These are phyloP conservation scores for Esox lucius DNA, from an alignment of 2,797 vertebrate species.

Conservation along the genomic window DNA sequence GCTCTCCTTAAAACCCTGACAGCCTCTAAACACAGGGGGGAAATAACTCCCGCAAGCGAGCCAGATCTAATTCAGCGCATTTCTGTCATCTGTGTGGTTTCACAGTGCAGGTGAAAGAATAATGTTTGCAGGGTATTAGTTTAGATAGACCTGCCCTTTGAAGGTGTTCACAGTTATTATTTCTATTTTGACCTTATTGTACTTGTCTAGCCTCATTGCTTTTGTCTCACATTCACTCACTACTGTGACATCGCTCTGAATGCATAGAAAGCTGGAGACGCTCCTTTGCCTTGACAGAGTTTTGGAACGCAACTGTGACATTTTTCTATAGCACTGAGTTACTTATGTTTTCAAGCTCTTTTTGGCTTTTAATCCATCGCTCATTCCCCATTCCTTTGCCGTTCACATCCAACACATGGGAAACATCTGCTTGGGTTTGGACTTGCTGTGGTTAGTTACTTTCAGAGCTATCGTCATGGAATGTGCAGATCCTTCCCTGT, in stretches of 20 bases:
- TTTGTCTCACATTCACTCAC: neutral
- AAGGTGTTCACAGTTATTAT: neutral
- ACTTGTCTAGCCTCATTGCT: neutral
- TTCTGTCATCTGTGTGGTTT: neutral
- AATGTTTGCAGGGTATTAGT: neutral
- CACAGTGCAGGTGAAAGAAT: neutral
- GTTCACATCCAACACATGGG: neutral
- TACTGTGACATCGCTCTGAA: neutral
- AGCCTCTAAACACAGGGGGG: neutral
- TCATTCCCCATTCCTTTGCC: neutral
- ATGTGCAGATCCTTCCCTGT: conserved; percentile 22
- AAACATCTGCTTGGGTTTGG: neutral
- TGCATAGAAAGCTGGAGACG: neutral
- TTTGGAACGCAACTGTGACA: neutral
- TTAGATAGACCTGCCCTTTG: neutral
- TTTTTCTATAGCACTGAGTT: neutral
- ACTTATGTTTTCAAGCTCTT: neutral
- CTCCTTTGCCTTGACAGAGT: neutral
- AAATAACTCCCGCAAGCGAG: neutral
- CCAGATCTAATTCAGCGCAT: neutral
- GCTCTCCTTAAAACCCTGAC: neutral
- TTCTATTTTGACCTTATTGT: neutral
- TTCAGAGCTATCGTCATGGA: neutral
- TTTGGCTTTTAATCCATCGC: neutral
- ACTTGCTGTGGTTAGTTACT: conserved; percentile 1